These are phyloP conservation scores for Cyaniris semiargus DNA, from an alignment of 2,888 invertebrate species.

Conservation along the genomic window DNA sequence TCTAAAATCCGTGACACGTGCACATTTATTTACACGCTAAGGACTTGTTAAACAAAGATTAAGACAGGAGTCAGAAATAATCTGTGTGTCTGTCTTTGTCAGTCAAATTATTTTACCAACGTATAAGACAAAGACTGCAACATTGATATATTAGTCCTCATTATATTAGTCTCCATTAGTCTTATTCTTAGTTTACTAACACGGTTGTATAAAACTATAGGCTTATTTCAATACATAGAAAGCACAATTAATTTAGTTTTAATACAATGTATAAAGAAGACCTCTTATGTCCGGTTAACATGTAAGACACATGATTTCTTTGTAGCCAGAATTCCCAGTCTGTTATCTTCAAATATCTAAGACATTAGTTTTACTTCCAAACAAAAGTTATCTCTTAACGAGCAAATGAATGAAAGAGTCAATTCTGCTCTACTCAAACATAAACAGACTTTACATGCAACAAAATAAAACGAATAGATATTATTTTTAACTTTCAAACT, in stretches of 20 bases:
- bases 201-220: neutral
- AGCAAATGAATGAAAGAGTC: neutral
- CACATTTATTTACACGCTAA: conserved; percentile 6
- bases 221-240: neutral
- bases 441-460: neutral
- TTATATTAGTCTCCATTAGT: too few species aligned
- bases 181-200: neutral
- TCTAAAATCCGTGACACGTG: conserved; percentile 10
- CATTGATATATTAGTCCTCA: too few species aligned
- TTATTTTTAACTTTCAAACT: neutral
- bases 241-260: neutral
- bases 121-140: too few species aligned
- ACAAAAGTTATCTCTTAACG: conserved; percentile 5
- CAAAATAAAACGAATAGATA: neutral
- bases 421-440: neutral
- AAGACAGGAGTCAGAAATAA: neutral
- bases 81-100: too few species aligned
- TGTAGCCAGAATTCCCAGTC: neutral
- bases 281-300: neutral
- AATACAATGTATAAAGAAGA: conserved; percentile 2
- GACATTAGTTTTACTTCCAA: conserved; percentile 1
- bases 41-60: neutral
- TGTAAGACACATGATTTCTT: neutral
- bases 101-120: too few species aligned
- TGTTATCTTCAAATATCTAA: conserved; percentile 2